Base-by-base conservation (phyloP, 2,113 vertebrate species). In the Centrocercus urophasianus region DNA sequence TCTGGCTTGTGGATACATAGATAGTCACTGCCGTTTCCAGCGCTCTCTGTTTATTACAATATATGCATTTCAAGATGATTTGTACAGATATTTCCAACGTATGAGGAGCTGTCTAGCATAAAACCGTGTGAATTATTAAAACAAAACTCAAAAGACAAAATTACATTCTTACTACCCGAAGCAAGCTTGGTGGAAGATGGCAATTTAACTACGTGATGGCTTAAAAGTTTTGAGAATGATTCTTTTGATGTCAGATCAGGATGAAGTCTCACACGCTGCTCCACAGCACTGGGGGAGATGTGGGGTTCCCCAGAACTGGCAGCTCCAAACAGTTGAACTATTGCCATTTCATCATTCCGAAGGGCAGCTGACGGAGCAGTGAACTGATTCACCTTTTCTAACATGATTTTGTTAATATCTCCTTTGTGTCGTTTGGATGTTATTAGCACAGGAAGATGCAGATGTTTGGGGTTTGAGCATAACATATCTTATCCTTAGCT, bases 141-240 rank as follows among this genome's bases (percentile, higher is more conserved):
- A 45, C 52, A 8, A 17, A 83, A 34, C 69, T 27, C 1, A 2
- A n/a, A 61, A 34, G 52, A 20, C 34, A 69, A 8, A 20, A 50
- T 18, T 38, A 57, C 6, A 17, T 7, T 47, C 65, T 24, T 27
- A 11, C 52, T 69, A 65, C n/a, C n/a, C 0, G 5, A 36, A 71
- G 25, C 10, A 16, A 40, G 50, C 52, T 38, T 42, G 52, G 30
- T 83, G 54, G 45, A 36, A 85, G 78, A 66, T 15, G 13, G 21
- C 56, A 40, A 3, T 0, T 76, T 45, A 45, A 43, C 81, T 61
- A 12, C 2, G 0, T 38, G 5, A 22, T 1, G 0, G 6, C 30
- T 91, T 89, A 75, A 25, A n/a, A 13, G 4, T 67, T 64, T 42
- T 27, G 1, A 10, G 83, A 95, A 25, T 11, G 48, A 36, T 77